Conservation (phyloP, 2,797 vertebrate genomes). For the Monodelphis domestica region DNA sequence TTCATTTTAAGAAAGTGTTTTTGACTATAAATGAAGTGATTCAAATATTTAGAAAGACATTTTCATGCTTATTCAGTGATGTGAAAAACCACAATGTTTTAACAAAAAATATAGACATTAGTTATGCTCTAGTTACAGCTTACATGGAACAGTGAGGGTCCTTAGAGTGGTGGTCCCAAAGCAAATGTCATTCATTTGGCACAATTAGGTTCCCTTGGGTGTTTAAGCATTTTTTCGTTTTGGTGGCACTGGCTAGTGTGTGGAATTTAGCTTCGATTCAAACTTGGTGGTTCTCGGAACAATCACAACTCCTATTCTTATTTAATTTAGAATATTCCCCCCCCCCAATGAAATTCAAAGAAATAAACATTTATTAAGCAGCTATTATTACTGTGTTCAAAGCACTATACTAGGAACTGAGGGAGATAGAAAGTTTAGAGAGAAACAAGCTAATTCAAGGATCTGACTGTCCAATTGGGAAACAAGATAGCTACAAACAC, state of each 20-base stretch:
- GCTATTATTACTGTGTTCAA: conserved; percentile 12
- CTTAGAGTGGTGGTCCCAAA: background rate
- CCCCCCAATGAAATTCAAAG: background rate
- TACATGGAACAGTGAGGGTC: conserved; percentile 36
- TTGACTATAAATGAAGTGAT: conserved; percentile 77
- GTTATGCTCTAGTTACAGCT: conserved; percentile 43
- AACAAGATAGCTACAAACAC: background rate
- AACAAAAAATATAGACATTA: conserved; percentile 70
- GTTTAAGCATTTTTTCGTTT: background rate
- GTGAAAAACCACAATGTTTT: conserved; percentile 77
- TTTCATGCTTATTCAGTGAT: conserved; percentile 78
- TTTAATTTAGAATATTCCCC: background rate
- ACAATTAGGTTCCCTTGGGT: background rate
- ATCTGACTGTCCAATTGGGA: background rate
- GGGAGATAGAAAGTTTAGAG: background rate
- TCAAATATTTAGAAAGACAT: conserved; percentile 73
- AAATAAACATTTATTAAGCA: background rate
- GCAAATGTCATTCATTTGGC: background rate
- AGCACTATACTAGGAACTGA: background rate
- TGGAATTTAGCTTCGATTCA: background rate
- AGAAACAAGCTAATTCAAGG: background rate
- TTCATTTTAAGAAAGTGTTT: conserved; percentile 78
- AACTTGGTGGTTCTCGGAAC: background rate
- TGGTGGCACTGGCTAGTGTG: background rate
- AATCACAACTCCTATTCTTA: background rate